Evolutionary conservation across 2,888 invertebrate species (phyloP).

Genomic region (Nomada lathburiana): DNA sequence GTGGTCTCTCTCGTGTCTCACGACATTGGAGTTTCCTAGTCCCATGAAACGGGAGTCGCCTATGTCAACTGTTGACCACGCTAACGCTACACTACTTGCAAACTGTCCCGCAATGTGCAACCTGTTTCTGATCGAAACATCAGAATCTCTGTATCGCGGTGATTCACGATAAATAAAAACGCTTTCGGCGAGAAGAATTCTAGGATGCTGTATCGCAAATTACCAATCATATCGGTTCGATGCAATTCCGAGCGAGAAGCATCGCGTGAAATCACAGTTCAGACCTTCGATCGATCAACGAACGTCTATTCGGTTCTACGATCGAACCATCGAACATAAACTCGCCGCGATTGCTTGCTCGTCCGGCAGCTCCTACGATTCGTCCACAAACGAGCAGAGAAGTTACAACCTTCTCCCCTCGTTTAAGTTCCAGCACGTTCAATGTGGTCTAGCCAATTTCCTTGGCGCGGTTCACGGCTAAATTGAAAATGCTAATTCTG

Average conservation of each 20-base stretch:
- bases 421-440: slow-evolving; percentile 44
- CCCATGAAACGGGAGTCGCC: slow-evolving; percentile 53
- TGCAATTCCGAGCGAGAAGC: neutral
- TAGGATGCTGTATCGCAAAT: neutral
- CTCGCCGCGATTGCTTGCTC: neutral
- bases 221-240: neutral
- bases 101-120: neutral
- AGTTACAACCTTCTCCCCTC: slow-evolving; percentile 38
- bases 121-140: neutral
- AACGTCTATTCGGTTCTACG: neutral
- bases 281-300: neutral
- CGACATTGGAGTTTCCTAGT: slow-evolving; percentile 38
- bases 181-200: too few species aligned
- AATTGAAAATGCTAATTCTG: slow-evolving; percentile 66
- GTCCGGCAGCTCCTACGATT: slow-evolving; percentile 3
- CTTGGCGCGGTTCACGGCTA: slow-evolving; percentile 15
- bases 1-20: slow-evolving; percentile 44
- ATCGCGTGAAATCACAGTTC: slow-evolving; percentile 10
- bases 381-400: slow-evolving; percentile 14
- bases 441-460: slow-evolving; percentile 44
- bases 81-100: neutral
- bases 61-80: slow-evolving; percentile 30
- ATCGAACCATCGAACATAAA: slow-evolving; percentile 21
- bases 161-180: too few species aligned
- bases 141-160: neutral